These are phyloP conservation scores for Machimus rusticus DNA, from an alignment of 2,888 invertebrate genomes.

Conservation along the genomic window DNA sequence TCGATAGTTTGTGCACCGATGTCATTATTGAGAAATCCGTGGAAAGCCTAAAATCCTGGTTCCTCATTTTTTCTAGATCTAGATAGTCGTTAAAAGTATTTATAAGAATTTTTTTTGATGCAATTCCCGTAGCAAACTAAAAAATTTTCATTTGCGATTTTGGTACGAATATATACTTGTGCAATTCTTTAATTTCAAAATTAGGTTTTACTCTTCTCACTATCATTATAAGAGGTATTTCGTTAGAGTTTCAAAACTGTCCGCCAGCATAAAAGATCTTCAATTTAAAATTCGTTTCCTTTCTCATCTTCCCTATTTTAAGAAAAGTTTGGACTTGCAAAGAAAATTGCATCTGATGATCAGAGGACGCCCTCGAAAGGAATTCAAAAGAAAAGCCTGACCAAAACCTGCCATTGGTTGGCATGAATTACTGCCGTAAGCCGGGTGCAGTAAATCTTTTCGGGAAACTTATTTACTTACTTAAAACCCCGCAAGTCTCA, in stretches of 20 bases:
- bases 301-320: neutral
- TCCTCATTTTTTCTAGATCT: no score
- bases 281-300: neutral
- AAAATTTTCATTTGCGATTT: no score
- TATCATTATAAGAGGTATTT: neutral
- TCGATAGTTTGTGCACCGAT: no score
- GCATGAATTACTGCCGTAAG: neutral
- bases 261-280: neutral
- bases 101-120: no score
- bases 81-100: no score
- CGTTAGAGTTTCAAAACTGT: no score
- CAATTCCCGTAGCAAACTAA: no score
- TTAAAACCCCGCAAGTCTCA: slow-evolving; percentile 20
- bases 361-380: neutral
- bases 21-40: no score
- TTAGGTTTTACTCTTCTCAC: neutral
- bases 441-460: neutral
- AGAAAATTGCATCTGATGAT: neutral
- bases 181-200: no score
- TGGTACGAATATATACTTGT: no score
- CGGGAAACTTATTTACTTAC: slow-evolving; percentile 8
- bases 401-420: neutral
- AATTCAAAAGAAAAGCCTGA: neutral
- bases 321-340: neutral
- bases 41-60: no score